These are phyloP conservation scores for Drosophila simulans DNA, from an alignment of 1,140 invertebrate species.

Conservation along the genomic window DNA sequence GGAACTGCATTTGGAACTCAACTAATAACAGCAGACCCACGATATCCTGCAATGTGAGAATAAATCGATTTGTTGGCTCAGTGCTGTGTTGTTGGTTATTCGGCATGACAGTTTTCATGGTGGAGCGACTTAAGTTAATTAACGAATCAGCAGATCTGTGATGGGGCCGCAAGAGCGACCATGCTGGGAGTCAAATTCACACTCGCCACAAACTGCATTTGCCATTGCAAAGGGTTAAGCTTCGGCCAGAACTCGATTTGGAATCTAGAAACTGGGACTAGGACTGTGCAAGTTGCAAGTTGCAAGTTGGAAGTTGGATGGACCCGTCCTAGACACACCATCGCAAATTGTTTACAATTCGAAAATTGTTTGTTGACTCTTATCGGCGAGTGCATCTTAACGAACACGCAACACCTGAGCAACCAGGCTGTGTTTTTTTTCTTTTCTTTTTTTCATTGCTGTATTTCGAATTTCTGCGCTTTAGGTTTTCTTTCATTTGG, in stretches of 20 bases:
- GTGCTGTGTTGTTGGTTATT: constrained; percentile 8
- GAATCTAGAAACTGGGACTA: constrained; percentile 1
- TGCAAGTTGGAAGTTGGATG: neutral
- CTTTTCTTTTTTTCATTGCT: neutral
- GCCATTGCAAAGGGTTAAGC: constrained; percentile 33
- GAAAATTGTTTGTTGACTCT: constrained; percentile 70
- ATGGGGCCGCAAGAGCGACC: constrained; percentile 4
- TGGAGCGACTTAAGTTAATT: constrained; percentile 52
- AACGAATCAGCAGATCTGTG: constrained; percentile 63
- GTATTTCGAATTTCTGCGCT: neutral
- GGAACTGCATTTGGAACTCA: neutral
- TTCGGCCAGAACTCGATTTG: constrained; percentile 1
- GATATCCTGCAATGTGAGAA: neutral
- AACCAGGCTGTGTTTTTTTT: constrained; percentile 21
- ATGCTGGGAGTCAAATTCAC: constrained; percentile 60
- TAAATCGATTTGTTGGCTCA: constrained; percentile 2
- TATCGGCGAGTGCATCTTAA: constrained; percentile 69
- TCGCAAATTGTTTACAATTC: constrained; percentile 80
- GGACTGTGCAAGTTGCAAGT: neutral
- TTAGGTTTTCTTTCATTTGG: constrained; percentile 41
- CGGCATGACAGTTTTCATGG: constrained; percentile 24
- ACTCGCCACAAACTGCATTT: constrained; percentile 49
- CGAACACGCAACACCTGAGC: constrained; percentile 65
- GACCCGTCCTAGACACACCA: constrained; percentile 29
- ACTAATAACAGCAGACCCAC: neutral